These are phyloP conservation scores for Sinella curviseta DNA, from an alignment of 1,140 invertebrate species.

Conservation along the genomic window DNA sequence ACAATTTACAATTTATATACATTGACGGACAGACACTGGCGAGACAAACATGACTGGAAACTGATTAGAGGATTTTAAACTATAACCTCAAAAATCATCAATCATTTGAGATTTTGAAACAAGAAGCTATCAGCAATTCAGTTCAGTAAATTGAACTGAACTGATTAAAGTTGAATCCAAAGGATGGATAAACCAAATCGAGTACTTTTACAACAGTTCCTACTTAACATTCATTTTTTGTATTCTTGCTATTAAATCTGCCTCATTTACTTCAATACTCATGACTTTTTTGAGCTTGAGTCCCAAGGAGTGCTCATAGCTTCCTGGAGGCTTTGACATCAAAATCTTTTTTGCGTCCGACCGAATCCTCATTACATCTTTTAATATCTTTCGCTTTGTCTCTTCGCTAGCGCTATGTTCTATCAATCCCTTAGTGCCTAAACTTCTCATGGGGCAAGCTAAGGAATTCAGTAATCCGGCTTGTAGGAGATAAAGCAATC, in stretches of 20 bases:
- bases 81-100: neutral
- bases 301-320: neutral
- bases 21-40: too few relatives aligned
- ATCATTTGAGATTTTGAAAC: neutral
- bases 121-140: neutral
- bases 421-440: neutral
- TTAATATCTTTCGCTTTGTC: neutral
- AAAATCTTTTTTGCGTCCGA: neutral
- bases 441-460: neutral
- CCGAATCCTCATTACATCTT: neutral
- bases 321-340: neutral
- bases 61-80: too few relatives aligned
- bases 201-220: neutral
- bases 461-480: neutral
- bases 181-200: neutral
- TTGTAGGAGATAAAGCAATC: neutral
- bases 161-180: neutral
- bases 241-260: neutral
- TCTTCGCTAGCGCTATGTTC: neutral
- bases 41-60: too few relatives aligned
- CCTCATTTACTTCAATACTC: neutral
- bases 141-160: neutral
- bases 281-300: neutral
- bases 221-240: neutral
- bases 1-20: too few relatives aligned